A percentile compares a stretch with the other conserved stretches of the same genome.
Conservation (phyloP, 2,113 vertebrate genomes). For the Mesocricetus auratus region DNA sequence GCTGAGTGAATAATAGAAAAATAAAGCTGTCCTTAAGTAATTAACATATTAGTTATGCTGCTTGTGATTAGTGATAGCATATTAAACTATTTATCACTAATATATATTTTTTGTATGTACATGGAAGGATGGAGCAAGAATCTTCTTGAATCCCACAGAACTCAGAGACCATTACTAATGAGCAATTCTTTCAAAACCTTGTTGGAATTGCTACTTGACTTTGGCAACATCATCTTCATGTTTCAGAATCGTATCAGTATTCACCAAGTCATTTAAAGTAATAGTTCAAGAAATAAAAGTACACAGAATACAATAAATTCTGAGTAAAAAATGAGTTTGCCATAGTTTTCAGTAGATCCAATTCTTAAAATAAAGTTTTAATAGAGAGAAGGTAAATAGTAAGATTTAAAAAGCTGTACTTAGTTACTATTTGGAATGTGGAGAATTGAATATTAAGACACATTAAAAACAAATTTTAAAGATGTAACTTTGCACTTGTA, state of each 20-base stretch:
- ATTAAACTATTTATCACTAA: background rate
- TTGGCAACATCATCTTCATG: background rate
- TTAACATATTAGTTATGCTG: background rate
- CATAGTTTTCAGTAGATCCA: background rate
- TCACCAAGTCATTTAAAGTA: background rate
- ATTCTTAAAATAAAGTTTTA: background rate
- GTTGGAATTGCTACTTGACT: background rate
- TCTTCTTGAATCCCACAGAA: accelerated
- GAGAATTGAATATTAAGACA: background rate
- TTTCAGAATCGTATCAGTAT: background rate
- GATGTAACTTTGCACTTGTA: no score
- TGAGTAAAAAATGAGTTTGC: background rate
- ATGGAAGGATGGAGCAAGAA: background rate
- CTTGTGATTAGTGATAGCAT: background rate
- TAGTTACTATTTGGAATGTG: background rate
- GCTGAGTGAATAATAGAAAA: background rate
- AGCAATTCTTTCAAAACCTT: background rate
- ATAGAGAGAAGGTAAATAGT: background rate
- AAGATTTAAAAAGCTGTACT: background rate
- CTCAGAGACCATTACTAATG: background rate
- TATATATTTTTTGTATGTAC: no score
- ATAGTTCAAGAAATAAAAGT: constrained; percentile 7
- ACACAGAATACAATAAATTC: background rate
- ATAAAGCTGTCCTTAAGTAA: background rate
- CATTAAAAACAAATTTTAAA: background rate